Conservation (phyloP, 2,797 vertebrate genomes). For the Mastacembelus armatus region DNA sequence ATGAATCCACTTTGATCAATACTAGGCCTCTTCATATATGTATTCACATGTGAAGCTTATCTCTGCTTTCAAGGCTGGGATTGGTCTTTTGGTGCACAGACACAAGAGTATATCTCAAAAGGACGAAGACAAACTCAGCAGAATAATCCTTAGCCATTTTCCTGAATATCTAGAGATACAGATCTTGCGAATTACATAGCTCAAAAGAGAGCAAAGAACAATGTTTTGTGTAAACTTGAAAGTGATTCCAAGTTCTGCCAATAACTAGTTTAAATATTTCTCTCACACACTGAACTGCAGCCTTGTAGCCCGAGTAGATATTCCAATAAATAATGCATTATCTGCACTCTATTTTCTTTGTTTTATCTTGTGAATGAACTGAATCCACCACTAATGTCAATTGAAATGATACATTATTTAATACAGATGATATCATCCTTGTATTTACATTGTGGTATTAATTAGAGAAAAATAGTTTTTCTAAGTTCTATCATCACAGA, state of each 20-base stretch:
- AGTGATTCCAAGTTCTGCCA: conserved; percentile 39
- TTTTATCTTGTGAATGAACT: conserved; percentile 21
- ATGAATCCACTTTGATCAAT: conserved; percentile 41
- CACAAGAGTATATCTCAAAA: conserved; percentile 49
- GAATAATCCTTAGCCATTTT: conserved; percentile 42
- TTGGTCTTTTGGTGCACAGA: conserved; percentile 33
- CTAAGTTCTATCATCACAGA: conserved; percentile 15
- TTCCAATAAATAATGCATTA: conserved; percentile 53
- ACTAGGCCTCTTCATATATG: conserved; percentile 20
- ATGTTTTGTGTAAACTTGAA: conserved; percentile 54
- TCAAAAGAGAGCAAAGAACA: conserved; percentile 41
- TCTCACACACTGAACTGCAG: background rate
- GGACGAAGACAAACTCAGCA: conserved; percentile 54
- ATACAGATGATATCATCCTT: background rate
- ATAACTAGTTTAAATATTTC: conserved; percentile 47
- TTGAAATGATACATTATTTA: conserved; percentile 20
- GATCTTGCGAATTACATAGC: conserved; percentile 37
- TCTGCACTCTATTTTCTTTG: conserved; percentile 14
- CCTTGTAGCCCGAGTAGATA: conserved; percentile 27
- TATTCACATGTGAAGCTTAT: conserved; percentile 51
- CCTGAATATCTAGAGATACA: conserved; percentile 49
- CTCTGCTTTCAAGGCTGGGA: conserved; percentile 38
- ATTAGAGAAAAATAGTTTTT: conserved; percentile 29
- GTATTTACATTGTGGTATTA: background rate
- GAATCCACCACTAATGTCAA: conserved; percentile 29